Conservation (phyloP, 2,113 vertebrate genomes). For the Dissostichus mawsoni region DNA sequence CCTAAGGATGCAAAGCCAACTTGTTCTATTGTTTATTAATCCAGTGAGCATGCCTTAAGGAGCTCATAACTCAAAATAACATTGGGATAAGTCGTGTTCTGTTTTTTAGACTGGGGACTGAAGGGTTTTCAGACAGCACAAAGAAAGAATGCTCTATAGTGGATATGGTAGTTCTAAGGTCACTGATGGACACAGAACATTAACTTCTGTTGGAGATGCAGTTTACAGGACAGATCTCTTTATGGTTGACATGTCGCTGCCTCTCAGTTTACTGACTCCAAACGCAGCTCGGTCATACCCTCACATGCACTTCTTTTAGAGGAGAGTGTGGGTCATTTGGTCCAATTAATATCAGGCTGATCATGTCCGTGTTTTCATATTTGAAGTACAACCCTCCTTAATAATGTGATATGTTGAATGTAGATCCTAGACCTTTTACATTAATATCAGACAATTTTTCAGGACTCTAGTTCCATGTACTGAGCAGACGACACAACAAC, state of each 20-base stretch:
- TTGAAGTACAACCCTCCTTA: constrained; percentile 1
- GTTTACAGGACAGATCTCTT: not conserved
- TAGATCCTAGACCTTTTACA: not conserved
- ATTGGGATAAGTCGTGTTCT: not conserved
- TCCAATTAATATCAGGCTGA: not conserved
- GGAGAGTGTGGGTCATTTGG: not conserved
- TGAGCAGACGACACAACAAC: not conserved
- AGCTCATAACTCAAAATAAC: not conserved
- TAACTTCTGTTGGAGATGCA: not conserved
- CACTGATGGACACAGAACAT: not conserved
- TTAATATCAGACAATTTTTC: not conserved
- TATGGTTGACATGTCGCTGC: not conserved
- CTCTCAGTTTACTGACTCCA: not conserved
- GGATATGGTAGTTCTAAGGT: not conserved
- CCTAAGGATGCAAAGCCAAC: constrained; percentile 13
- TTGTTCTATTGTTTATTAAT: constrained; percentile 8
- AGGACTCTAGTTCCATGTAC: not conserved
- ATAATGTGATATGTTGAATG: not conserved
- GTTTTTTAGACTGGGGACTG: not conserved
- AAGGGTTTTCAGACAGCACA: not conserved
- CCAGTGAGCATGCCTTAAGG: not conserved
- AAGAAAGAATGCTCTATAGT: not conserved
- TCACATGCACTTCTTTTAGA: no score
- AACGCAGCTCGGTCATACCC: not conserved
- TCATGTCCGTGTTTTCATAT: constrained; percentile 5